Evolutionary conservation across 1,140 invertebrate genomes (phyloP).

Genomic region (Meloidogyne floridensis): DNA sequence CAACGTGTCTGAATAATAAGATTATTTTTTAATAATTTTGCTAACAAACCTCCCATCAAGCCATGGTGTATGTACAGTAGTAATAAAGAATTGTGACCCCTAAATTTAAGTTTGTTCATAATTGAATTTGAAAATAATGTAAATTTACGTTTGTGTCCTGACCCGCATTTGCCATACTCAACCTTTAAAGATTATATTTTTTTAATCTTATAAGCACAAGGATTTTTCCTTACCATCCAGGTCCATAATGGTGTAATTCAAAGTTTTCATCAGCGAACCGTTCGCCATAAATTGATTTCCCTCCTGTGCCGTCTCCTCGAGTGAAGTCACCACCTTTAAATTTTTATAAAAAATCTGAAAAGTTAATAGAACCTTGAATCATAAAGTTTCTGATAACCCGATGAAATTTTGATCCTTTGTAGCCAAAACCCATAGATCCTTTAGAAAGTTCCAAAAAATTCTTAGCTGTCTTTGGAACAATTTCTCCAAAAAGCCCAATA

Average conservation of each 20-base stretch:
- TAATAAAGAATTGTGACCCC: constrained; percentile 2
- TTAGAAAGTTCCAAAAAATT: constrained; percentile 79
- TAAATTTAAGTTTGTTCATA: constrained; percentile 55
- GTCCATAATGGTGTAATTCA: constrained; percentile 79
- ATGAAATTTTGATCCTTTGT: constrained; percentile 68
- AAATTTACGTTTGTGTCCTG: constrained; percentile 87
- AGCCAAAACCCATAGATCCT: constrained; percentile 66
- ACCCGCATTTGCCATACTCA: constrained; percentile 82
- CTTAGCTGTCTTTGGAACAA: constrained; percentile 86
- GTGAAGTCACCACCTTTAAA: constrained; percentile 67
- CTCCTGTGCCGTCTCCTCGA: constrained; percentile 85
- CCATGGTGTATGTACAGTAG: constrained; percentile 80
- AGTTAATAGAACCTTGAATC: constrained; percentile 62
- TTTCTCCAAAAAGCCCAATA: constrained; percentile 79
- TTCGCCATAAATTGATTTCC: constrained; percentile 92
- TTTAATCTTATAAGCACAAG: not conserved
- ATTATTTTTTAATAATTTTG: not conserved
- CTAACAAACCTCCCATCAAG: constrained; percentile 76
- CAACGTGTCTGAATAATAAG: constrained; percentile 74
- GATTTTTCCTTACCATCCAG: constrained; percentile 76
- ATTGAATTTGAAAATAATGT: constrained; percentile 93
- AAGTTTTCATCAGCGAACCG: constrained; percentile 85
- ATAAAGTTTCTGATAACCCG: constrained; percentile 70
- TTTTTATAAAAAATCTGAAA: not conserved
- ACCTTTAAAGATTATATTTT: constrained; percentile 28